A percentile compares a stretch with the other conserved stretches of the same genome.
phyloP scores from a whole-genome alignment of 2,113 vertebrate genomes.

The Phalacrocorax carbo region DNA sequence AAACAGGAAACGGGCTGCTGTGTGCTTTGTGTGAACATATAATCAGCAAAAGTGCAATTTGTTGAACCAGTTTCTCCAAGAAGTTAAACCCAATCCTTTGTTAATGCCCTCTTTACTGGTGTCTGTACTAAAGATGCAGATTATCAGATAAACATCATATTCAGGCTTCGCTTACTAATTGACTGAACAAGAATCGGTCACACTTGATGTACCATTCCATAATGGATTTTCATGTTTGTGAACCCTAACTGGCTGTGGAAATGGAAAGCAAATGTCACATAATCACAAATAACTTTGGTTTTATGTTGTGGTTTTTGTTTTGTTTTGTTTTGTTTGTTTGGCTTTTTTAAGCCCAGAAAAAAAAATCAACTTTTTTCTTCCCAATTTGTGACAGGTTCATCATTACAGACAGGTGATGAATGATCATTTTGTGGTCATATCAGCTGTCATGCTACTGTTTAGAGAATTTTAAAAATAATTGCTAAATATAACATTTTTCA shows the following conservation, averaged over 20 bases:
- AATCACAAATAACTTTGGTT: conserved; percentile 76
- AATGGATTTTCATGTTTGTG: conserved; percentile 94
- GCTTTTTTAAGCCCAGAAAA: conserved; percentile 60
- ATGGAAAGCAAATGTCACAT: conserved; percentile 88
- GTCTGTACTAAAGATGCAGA: conserved; percentile 18
- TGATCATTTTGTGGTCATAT: conserved; percentile 81
- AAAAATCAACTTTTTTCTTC: conserved; percentile 67
- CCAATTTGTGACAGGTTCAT: conserved; percentile 80
- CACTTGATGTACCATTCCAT: conserved; percentile 85
- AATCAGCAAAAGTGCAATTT: neutral
- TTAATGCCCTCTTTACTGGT: neutral
- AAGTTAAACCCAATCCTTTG: neutral
- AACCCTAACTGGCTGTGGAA: conserved; percentile 86
- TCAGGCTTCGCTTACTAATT: conserved; percentile 81
- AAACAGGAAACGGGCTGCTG: neutral
- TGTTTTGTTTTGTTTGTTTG: no score
- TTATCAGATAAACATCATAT: conserved; percentile 75
- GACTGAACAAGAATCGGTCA: conserved; percentile 87
- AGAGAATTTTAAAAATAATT: conserved; percentile 67
- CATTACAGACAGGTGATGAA: conserved; percentile 81
- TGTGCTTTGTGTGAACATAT: neutral
- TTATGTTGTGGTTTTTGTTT: neutral
- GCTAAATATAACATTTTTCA: conserved; percentile 68
- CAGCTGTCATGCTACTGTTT: conserved; percentile 76
- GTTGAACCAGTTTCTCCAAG: neutral